Conservation (phyloP, 2,113 vertebrate genomes). For the Periophthalmus modestus region DNA sequence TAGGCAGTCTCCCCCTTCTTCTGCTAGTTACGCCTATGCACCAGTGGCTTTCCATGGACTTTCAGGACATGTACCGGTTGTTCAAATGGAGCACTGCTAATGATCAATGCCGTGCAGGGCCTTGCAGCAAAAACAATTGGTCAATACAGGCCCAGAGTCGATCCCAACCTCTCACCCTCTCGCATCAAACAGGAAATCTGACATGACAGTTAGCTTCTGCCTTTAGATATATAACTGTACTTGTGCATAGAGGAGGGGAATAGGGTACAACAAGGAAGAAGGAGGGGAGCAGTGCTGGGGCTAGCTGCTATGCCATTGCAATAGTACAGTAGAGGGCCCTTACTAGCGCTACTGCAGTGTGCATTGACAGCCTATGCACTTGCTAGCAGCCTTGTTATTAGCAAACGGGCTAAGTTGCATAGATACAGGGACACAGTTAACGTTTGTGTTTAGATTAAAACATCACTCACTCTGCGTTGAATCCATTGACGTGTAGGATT, state of each 20-base stretch:
- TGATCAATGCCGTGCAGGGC: constrained; percentile 71
- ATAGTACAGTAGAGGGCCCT: constrained; percentile 65
- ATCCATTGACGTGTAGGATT: constrained; percentile 98
- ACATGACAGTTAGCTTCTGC: constrained; percentile 40
- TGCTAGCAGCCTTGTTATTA: constrained; percentile 34
- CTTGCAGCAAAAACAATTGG: constrained; percentile 73
- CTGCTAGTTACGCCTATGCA: constrained; percentile 1
- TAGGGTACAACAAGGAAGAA: background rate
- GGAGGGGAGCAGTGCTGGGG: background rate
- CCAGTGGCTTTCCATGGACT: constrained; percentile 25
- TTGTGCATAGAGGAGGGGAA: background rate
- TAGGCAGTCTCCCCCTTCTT: background rate
- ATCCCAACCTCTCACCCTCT: constrained; percentile 67
- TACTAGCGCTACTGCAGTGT: constrained; percentile 76
- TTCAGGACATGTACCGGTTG: constrained; percentile 49
- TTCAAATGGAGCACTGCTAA: constrained; percentile 62
- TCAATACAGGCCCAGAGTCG: constrained; percentile 59
- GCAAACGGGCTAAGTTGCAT: constrained; percentile 12
- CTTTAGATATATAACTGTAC: constrained; percentile 17
- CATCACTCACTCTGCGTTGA: constrained; percentile 96
- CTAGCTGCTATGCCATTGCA: constrained; percentile 77
- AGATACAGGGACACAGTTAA: background rate
- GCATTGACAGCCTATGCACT: constrained; percentile 48
- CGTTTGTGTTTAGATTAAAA: constrained; percentile 17
- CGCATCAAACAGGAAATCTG: constrained; percentile 63